Conservation (phyloP, 1,140 invertebrate genomes). For the Samia ricini region DNA sequence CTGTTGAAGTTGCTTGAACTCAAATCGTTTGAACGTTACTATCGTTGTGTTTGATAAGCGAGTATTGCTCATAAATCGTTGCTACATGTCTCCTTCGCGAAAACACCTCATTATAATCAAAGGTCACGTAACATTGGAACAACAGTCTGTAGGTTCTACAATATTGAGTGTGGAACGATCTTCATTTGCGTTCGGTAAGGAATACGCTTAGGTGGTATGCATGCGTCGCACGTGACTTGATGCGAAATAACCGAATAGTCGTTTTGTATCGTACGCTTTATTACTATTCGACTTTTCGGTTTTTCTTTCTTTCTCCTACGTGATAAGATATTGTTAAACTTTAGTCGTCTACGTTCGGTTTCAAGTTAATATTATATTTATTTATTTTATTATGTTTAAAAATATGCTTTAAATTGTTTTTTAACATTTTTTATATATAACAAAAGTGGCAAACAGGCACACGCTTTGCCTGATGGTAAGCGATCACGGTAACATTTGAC, state of each 20-base stretch:
- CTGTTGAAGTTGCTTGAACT: no score
- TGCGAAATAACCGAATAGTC: constrained; percentile 23
- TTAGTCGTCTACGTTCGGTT: background rate
- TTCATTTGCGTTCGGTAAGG: constrained; percentile 37
- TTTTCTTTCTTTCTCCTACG: background rate
- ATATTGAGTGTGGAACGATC: constrained; percentile 25
- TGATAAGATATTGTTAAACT: background rate
- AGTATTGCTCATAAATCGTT: no score
- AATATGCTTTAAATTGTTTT: background rate
- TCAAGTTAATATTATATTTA: background rate
- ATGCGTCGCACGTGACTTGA: constrained; percentile 41
- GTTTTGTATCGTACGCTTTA: constrained; percentile 14
- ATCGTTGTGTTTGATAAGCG: no score
- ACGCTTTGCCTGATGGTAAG: no score
- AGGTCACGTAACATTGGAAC: constrained; percentile 42
- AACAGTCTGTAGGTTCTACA: constrained; percentile 9
- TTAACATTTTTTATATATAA: no score
- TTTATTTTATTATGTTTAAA: background rate
- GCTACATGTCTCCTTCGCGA: background rate
- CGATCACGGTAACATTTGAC: no score
- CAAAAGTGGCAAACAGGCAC: no score
- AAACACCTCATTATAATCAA: constrained; percentile 1
- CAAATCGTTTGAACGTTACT: no score
- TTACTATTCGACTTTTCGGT: constrained; percentile 3
- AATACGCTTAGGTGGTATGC: constrained; percentile 36